These are phyloP conservation scores for Lutraria rhynchaena DNA, from an alignment of 1,140 invertebrate genomes.

Conservation along the genomic window DNA sequence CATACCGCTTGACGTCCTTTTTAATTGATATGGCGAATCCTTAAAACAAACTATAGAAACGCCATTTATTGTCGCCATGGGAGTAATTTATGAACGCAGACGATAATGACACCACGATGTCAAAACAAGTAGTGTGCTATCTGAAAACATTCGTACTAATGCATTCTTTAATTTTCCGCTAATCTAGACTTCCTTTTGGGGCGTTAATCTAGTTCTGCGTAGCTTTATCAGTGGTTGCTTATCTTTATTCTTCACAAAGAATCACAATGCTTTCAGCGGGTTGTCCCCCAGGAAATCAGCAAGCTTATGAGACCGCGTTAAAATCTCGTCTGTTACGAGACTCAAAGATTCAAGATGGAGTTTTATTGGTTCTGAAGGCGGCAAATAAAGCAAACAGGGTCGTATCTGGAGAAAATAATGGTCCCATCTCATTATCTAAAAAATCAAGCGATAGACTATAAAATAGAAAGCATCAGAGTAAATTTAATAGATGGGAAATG, in stretches of 20 bases:
- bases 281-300: conserved; percentile 56
- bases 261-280: conserved; percentile 62
- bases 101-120: conserved; percentile 53
- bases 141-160: conserved; percentile 51
- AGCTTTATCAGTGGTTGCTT: conserved; percentile 49
- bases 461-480: conserved; percentile 38
- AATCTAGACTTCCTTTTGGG: conserved; percentile 57
- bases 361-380: conserved; percentile 60
- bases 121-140: conserved; percentile 36
- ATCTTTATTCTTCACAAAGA: conserved; percentile 62
- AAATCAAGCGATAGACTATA: conserved; percentile 37
- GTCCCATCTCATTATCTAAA: conserved; percentile 51
- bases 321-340: conserved; percentile 48
- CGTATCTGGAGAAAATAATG: conserved; percentile 43
- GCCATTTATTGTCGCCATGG: conserved; percentile 25
- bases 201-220: conserved; percentile 54
- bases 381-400: conserved; percentile 50
- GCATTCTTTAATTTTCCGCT: conserved; percentile 61
- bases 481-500: conserved; percentile 37
- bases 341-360: conserved; percentile 60
- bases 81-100: conserved; percentile 20
- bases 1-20: conserved; percentile 1
- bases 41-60: conserved; percentile 38
- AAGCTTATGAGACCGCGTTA: conserved; percentile 57
- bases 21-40: conserved; percentile 4